Conservation (phyloP, 2,113 vertebrate genomes). For the Ailurus styani region DNA sequence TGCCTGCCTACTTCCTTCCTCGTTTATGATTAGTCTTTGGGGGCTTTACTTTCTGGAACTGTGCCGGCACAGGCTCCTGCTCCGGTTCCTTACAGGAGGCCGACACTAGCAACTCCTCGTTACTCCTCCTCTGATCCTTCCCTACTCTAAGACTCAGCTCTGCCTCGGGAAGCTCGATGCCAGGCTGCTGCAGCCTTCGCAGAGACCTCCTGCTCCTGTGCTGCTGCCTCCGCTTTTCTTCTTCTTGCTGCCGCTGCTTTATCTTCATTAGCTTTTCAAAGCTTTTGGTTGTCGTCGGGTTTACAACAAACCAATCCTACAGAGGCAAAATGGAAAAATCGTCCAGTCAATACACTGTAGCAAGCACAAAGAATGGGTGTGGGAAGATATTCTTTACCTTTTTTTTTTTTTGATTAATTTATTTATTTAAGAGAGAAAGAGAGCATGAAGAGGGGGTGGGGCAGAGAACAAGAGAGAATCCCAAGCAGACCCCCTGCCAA, state of each 20-base stretch:
- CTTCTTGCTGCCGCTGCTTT: slow-evolving; percentile 82
- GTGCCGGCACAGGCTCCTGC: slow-evolving; percentile 54
- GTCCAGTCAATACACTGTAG: background rate
- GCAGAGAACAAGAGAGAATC: background rate
- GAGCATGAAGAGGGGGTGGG: background rate
- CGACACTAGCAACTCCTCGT: slow-evolving; percentile 44
- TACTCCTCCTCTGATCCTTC: slow-evolving; percentile 61
- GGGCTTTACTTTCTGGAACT: slow-evolving; percentile 53
- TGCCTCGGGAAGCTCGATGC: slow-evolving; percentile 64
- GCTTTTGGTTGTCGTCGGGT: slow-evolving; percentile 88
- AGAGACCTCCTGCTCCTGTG: slow-evolving; percentile 62
- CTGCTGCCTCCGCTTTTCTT: slow-evolving; percentile 77
- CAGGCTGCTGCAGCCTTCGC: slow-evolving; percentile 55
- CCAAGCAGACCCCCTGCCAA: background rate
- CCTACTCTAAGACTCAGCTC: slow-evolving; percentile 55
- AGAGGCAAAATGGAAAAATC: slow-evolving; percentile 54
- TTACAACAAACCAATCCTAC: slow-evolving; percentile 94
- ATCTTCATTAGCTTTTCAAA: slow-evolving; percentile 91
- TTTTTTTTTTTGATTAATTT: background rate
- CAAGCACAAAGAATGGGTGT: background rate
- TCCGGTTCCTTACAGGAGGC: slow-evolving; percentile 58
- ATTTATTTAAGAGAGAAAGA: background rate
- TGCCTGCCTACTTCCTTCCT: slow-evolving; percentile 66
- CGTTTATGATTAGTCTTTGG: slow-evolving; percentile 65
- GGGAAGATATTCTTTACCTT: background rate